Conservation (phyloP, 2,888 invertebrate species). For the Papilio gigon region DNA sequence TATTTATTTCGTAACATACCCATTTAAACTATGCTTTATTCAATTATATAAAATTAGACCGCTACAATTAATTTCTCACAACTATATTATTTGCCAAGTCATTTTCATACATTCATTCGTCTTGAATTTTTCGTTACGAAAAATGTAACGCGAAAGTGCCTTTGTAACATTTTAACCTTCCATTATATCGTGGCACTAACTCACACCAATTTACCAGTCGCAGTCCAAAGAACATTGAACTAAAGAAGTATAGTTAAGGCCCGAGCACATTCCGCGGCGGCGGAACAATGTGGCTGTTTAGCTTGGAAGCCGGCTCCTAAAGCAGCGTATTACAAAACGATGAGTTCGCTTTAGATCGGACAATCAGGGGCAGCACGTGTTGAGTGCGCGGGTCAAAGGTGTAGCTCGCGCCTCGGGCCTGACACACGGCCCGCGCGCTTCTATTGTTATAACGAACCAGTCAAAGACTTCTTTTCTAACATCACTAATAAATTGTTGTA, state of each 20-base stretch:
- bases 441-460: slow-evolving; percentile 61
- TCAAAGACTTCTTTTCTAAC: slow-evolving; percentile 49
- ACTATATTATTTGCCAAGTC: background rate
- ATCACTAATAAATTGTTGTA: slow-evolving; percentile 42
- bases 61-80: background rate
- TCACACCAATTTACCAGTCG: slow-evolving; percentile 14
- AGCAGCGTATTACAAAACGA: slow-evolving; percentile 63
- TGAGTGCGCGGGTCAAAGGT: slow-evolving; percentile 68
- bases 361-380: slow-evolving; percentile 78
- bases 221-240: slow-evolving; percentile 1
- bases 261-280: slow-evolving; percentile 20
- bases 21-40: slow-evolving; percentile 12
- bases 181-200: background rate
- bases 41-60: background rate
- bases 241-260: slow-evolving; percentile 10
- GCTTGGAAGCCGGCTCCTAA: slow-evolving; percentile 53
- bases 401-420: slow-evolving; percentile 61
- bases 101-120: background rate
- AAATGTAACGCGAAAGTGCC: background rate
- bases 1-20: slow-evolving; percentile 7
- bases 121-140: background rate
- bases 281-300: slow-evolving; percentile 47
- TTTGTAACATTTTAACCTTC: background rate
- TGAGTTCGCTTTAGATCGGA: slow-evolving; percentile 65
- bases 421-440: slow-evolving; percentile 53